A percentile compares a stretch with the other conserved stretches of the same genome.
Evolutionary conservation across 92 coral and sea anemone genomes (phyloP).

Genomic region (Parazoanthus atlanticus): DNA sequence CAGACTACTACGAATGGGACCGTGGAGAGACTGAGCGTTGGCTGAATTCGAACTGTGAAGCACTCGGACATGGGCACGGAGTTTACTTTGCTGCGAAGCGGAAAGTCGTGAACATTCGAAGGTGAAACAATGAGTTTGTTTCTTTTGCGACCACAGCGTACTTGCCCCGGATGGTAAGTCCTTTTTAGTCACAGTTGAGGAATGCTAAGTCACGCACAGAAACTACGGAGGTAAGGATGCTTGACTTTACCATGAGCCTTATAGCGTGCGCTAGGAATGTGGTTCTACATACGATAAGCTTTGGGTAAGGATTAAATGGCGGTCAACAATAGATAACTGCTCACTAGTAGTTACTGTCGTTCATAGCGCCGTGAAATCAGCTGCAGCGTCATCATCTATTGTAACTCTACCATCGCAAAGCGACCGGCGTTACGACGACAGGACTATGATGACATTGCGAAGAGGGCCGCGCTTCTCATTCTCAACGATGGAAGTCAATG

Average conservation of each 20-base stretch:
- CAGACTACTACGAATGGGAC: not conserved
- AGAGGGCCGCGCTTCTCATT: constrained; percentile 34
- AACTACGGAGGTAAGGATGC: not conserved
- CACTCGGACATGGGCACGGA: not conserved
- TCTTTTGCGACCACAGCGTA: not conserved
- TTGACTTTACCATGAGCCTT: not conserved
- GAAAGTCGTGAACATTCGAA: too few species aligned
- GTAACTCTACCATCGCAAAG: constrained; percentile 46
- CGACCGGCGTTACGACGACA: constrained; percentile 20
- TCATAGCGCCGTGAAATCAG: constrained; percentile 1
- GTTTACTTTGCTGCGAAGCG: too few species aligned
- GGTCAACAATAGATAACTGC: not conserved
- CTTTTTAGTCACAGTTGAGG: not conserved
- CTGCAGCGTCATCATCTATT: constrained; percentile 45
- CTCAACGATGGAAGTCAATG: constrained; percentile 24
- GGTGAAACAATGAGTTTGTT: not conserved
- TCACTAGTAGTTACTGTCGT: not conserved
- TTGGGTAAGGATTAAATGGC: not conserved
- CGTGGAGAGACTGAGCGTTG: not conserved
- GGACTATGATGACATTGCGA: constrained; percentile 40
- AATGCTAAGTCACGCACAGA: not conserved
- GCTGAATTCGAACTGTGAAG: not conserved
- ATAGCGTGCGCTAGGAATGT: not conserved
- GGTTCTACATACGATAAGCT: not conserved
- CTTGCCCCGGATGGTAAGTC: not conserved